A percentile compares a stretch with the other conserved stretches of the same genome.
Evolutionary conservation across 1,140 invertebrate genomes (phyloP).

Genomic region (Scaptomyza graminum): DNA sequence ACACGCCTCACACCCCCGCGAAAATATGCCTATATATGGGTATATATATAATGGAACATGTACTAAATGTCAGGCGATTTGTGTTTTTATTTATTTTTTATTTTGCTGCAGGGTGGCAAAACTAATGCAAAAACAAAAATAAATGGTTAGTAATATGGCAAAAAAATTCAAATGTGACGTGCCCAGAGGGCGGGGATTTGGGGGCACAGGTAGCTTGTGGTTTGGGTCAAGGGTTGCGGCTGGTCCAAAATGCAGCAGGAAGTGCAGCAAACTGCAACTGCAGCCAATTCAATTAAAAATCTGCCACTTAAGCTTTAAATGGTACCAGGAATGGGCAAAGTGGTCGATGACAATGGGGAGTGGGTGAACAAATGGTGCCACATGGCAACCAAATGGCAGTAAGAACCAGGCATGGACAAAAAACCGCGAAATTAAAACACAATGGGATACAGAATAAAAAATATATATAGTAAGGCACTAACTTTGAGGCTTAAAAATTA

Average conservation of each 20-base stretch:
- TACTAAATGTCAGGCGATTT: conserved; percentile 73
- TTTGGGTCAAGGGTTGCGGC: conserved; percentile 13
- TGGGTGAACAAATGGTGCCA: conserved; percentile 3
- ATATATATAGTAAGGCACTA: too few relatives aligned
- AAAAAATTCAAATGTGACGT: conserved; percentile 55
- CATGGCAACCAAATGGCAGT: conserved; percentile 15
- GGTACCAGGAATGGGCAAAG: neutral
- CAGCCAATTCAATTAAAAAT: conserved; percentile 82
- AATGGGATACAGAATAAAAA: too few relatives aligned
- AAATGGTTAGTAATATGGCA: conserved; percentile 72
- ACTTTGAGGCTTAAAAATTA: too few relatives aligned
- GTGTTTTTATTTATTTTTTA: conserved; percentile 19
- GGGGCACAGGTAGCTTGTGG: conserved; percentile 1
- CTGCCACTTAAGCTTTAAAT: conserved; percentile 73
- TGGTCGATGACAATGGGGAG: too few relatives aligned
- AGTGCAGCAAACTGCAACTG: conserved; percentile 53
- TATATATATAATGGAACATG: conserved; percentile 61
- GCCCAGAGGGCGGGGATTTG: neutral
- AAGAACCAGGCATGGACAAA: conserved; percentile 28
- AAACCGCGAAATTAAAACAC: neutral
- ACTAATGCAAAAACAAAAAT: conserved; percentile 74
- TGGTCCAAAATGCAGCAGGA: conserved; percentile 44
- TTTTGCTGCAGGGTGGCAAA: conserved; percentile 45
- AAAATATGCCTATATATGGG: conserved; percentile 18
- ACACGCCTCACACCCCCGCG: neutral